Base-by-base conservation (phyloP, 2,797 vertebrate genomes). In the Cyclura pinguis region DNA sequence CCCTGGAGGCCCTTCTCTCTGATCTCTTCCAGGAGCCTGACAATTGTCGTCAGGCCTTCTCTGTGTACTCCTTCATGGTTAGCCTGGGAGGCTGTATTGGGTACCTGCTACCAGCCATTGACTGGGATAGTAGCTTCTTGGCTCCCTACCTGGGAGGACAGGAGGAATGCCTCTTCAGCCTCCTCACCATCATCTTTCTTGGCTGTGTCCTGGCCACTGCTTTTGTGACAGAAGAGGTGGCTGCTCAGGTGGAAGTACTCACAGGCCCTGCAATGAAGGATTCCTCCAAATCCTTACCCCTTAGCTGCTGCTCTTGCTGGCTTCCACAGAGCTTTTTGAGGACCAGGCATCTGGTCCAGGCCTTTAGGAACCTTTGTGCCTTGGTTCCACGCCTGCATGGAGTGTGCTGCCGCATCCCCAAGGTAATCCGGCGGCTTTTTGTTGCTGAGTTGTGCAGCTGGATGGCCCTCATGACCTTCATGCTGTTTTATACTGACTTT, bases 381-480 rank as follows among this genome's bases (percentile, higher is more conserved):
- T 92, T 98, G 83, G 80, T 97, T 89, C 97, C 98, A 0, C 94
- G 92, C 64, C 95, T 98, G 24, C 96, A 97, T 57, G 92, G 94
- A 91, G 95, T 98, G 86, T 98, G 95, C 93, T 97, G 96, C 92
- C 97, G 96, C 50, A 93, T 98, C 92, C 98, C 98, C 38, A 90
- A 91, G 1, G 96, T 98, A 88, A 96, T 98, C 77, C 96, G 97
- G 3, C 96, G 96, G n/a, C 98, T 98, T n/a, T 98, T 98, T 0
- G 91, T 98, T 93, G 98, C 98, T 0, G 98, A 99, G 94, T 95
- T 98, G 42, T 99, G 96, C 94, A 98, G 97, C 95, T 99, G 98
- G 98, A 98, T 98, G 98, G 97, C 97, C 0, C 96, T 98, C 82
- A 98, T 98, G 98, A 98, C 98, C 0, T 98, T 98, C 96, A 97